Conservation (phyloP, 1,140 invertebrate species). For the Diachasmimorpha longicaudata region DNA sequence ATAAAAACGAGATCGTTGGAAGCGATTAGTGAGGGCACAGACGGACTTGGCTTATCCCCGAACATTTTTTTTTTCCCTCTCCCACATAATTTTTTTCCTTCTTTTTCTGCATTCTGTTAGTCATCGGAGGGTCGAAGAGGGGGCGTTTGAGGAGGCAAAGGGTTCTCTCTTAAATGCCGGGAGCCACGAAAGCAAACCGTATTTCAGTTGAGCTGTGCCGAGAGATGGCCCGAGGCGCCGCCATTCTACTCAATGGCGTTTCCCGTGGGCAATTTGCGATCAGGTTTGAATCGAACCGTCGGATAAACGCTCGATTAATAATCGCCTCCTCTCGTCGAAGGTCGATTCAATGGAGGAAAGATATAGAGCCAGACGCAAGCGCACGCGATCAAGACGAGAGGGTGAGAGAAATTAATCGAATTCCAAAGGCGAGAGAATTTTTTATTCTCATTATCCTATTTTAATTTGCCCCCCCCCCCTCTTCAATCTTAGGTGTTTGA, state of each 20-base stretch:
- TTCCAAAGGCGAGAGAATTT: not conserved
- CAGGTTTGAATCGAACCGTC: conserved; percentile 29
- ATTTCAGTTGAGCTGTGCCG: conserved; percentile 8
- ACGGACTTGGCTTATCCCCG: not conserved
- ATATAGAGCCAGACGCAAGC: conserved; percentile 1
- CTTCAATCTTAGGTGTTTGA: too few species aligned
- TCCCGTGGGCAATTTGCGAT: conserved; percentile 29
- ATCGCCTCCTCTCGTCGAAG: conserved; percentile 22
- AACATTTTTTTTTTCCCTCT: not conserved
- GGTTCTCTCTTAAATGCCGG: conserved; percentile 23
- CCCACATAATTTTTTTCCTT: not conserved
- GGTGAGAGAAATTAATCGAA: conserved; percentile 15
- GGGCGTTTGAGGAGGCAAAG: not conserved
- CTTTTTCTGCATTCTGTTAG: not conserved
- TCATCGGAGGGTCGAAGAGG: not conserved
- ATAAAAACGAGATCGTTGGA: not conserved
- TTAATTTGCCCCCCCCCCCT: not conserved
- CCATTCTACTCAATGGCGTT: not conserved
- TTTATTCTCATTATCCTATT: not conserved
- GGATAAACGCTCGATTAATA: conserved; percentile 33
- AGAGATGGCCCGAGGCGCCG: conserved; percentile 12
- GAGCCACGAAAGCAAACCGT: conserved; percentile 17
- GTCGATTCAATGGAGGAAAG: not conserved
- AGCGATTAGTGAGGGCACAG: not conserved
- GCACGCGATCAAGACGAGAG: conserved; percentile 9